Percentiles rank a stretch among this genome's conserved stretches.
phyloP scores from a whole-genome alignment of 2,113 vertebrate genomes.

The Phyllostomus discolor region DNA sequence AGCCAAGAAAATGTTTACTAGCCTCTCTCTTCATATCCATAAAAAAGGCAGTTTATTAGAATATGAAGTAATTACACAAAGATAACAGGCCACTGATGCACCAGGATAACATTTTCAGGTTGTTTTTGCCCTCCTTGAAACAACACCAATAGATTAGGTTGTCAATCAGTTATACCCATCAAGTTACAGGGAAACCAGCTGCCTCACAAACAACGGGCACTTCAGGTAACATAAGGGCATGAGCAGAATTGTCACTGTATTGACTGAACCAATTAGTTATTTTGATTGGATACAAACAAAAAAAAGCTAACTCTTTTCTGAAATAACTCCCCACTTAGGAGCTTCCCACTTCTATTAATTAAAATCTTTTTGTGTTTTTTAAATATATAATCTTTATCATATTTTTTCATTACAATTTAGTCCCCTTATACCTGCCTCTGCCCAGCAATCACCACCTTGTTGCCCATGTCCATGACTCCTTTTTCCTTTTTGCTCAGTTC shows the following conservation, averaged over 20 bases:
- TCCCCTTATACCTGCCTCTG: no score
- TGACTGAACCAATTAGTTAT: neutral
- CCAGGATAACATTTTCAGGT: slow-evolving; percentile 11
- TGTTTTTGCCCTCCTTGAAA: neutral
- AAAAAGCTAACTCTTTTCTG: neutral
- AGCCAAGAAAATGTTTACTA: slow-evolving; percentile 27
- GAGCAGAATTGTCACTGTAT: neutral
- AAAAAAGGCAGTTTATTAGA: neutral
- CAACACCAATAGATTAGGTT: neutral
- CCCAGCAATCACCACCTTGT: no score
- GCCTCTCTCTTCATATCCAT: neutral
- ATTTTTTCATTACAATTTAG: no score
- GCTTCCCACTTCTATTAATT: neutral
- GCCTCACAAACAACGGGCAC: neutral
- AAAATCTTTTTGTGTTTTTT: neutral
- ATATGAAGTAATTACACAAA: slow-evolving; percentile 34
- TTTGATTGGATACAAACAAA: neutral
- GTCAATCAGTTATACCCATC: neutral
- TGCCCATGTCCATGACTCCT: no score
- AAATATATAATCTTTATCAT: no score
- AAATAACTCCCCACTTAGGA: neutral
- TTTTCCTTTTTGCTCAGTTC: no score
- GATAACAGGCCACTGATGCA: neutral
- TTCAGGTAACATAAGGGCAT: neutral
- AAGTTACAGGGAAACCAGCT: neutral